Base-by-base conservation (phyloP, 2,797 vertebrate species). In the Neostethus bicornis region DNA sequence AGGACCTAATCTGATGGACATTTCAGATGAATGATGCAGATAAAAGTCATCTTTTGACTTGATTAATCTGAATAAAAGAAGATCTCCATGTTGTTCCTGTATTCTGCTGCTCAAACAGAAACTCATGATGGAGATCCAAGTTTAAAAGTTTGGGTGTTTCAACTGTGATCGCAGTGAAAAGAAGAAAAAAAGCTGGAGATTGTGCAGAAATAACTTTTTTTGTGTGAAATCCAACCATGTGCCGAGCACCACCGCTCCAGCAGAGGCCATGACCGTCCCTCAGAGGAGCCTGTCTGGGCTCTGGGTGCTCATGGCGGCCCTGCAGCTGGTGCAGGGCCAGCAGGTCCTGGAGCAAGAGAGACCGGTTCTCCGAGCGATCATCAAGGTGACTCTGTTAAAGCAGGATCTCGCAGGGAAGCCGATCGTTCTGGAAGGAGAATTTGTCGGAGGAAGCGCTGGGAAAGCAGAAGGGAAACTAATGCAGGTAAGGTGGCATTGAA, bases 201-300 rank as follows among this genome's bases (percentile, higher is more conserved):
- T 51, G 52, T 44, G 31, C n/a, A 12, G 38, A 14, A 11, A 17
- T 31, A 10, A 42, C 19, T 25, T 51, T 49, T 7, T 29, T 32
- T 1, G 42, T 1, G 16, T 24, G 80, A 90, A 76, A 87, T 92
- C 91, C 95, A 35, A 92, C 90, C 88, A 98, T 98, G 96, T 89
- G 90, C 93, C 90, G 70, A 88, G 87, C 93, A 88, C 84, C 89
- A 93, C 94, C 91, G 91, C 94, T 91, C 73, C 96, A 95, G 93
- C 93, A 93, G 92, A 94, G 93, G 94, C 96, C 96, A 98, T 96
- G 95, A 96, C 89, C 87, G 92, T 94, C 91, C 79, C 90, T 89
- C 93, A 73, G 92, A 92, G 92, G 92, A 95, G 93, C 91, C 91
- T 93, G 95, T 93, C 93, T 93, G 93, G 85, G 75, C 84, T 90